Conservation (phyloP, 2,113 vertebrate genomes). For the Cheirogaleus medius region DNA sequence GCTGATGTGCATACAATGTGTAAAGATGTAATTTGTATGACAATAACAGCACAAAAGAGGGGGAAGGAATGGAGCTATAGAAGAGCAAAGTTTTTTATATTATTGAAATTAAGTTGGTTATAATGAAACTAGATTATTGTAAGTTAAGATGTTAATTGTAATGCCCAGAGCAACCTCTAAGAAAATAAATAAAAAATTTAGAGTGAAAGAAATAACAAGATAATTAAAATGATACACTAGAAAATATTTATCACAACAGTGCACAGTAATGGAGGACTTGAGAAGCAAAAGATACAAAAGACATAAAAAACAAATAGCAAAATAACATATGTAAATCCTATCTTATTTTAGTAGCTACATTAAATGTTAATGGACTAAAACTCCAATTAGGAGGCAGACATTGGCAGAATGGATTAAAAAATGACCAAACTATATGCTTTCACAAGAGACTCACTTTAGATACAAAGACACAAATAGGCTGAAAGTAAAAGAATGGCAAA, state of each 20-base stretch:
- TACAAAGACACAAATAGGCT: not conserved
- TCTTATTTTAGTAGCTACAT: not conserved
- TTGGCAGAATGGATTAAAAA: not conserved
- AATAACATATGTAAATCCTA: not conserved
- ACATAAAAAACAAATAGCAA: not conserved
- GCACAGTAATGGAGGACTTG: not conserved
- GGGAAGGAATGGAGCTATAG: not conserved
- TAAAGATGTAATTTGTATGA: not conserved
- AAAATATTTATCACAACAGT: not conserved
- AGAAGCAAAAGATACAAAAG: not conserved
- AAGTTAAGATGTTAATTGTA: not conserved
- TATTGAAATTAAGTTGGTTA: not conserved
- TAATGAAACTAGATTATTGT: not conserved
- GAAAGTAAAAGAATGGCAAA: conserved; percentile 14
- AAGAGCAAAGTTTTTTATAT: not conserved
- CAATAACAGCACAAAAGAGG: not conserved
- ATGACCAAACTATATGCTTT: not conserved
- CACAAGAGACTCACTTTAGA: not conserved
- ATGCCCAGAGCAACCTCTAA: no score
- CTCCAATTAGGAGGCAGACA: not conserved
- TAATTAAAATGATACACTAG: not conserved
- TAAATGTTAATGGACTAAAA: not conserved
- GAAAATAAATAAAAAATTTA: not conserved
- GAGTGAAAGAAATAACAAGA: not conserved
- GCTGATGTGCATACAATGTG: not conserved